These are phyloP conservation scores for Emydocephalus ijimae DNA, from an alignment of 2,113 vertebrate genomes.

Conservation along the genomic window DNA sequence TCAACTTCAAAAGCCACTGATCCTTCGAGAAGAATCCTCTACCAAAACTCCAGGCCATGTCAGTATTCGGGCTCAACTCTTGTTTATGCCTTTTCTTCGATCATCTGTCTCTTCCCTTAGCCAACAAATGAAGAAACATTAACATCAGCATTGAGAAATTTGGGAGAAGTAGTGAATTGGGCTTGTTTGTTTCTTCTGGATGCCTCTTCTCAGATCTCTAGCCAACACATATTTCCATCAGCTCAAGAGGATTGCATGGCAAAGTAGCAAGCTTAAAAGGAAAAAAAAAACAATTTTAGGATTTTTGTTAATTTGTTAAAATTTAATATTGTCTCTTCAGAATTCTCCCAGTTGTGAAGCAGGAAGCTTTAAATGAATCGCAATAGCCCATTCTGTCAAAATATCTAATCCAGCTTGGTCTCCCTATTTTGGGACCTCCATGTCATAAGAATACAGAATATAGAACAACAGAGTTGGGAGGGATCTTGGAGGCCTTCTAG, in stretches of 20 bases:
- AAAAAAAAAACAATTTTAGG: too few species aligned
- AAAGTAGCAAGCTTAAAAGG: background rate
- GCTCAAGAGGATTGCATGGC: background rate
- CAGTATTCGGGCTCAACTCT: too few species aligned
- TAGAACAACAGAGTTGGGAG: too few species aligned
- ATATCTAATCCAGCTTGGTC: background rate
- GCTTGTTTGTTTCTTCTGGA: background rate
- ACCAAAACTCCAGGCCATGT: too few species aligned
- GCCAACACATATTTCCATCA: background rate
- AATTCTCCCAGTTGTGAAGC: background rate
- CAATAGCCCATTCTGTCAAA: background rate
- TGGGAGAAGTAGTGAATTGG: too few species aligned
- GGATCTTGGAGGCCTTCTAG: too few species aligned
- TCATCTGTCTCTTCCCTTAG: too few species aligned
- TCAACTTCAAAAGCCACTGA: too few species aligned
- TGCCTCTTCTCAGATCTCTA: background rate
- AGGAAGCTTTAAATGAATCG: background rate
- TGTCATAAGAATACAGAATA: background rate
- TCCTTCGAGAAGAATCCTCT: too few species aligned
- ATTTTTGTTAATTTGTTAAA: background rate
- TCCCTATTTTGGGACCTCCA: background rate
- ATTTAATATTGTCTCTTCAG: background rate
- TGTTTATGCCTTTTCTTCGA: too few species aligned
- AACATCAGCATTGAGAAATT: background rate
- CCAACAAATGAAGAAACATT: background rate